These are phyloP conservation scores for Sinocyclocheilus anophthalmus DNA, from an alignment of 2,113 vertebrate genomes.

Conservation along the genomic window DNA sequence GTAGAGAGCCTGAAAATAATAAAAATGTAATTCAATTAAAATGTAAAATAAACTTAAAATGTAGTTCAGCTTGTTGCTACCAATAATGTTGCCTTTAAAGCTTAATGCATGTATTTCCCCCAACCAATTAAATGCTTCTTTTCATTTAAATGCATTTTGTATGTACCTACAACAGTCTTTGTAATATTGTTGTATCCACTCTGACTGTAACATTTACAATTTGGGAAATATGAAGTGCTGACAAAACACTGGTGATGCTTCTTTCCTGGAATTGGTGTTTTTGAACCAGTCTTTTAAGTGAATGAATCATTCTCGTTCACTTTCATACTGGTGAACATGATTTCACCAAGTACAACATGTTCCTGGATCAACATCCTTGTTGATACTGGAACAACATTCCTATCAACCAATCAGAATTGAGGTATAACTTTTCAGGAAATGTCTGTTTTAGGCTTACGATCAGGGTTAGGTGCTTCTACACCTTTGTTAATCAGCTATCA, in stretches of 20 bases:
- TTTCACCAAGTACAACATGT: too few species aligned
- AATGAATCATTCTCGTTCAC: background rate
- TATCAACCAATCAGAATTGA: too few species aligned
- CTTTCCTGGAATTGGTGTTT: background rate
- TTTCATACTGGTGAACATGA: background rate
- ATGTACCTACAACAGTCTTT: background rate
- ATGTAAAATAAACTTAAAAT: background rate
- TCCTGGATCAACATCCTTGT: too few species aligned
- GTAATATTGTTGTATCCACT: background rate
- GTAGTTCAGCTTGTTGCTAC: background rate
- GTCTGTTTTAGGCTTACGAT: too few species aligned
- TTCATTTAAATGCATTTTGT: background rate
- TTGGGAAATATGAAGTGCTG: background rate
- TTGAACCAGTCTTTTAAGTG: background rate
- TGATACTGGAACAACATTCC: too few species aligned
- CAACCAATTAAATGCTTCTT: background rate
- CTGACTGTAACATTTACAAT: background rate
- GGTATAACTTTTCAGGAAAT: too few species aligned
- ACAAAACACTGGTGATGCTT: background rate
- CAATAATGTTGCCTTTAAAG: background rate
- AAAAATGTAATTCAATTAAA: background rate
- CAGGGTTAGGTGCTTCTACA: too few species aligned
- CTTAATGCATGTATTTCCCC: background rate
- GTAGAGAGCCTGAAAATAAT: background rate
- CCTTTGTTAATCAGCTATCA: too few species aligned